Percentiles rank a stretch among this genome's conserved stretches.
These are phyloP conservation scores for Bellardia pandia DNA, from an alignment of 2,888 invertebrate genomes.

Conservation along the genomic window DNA sequence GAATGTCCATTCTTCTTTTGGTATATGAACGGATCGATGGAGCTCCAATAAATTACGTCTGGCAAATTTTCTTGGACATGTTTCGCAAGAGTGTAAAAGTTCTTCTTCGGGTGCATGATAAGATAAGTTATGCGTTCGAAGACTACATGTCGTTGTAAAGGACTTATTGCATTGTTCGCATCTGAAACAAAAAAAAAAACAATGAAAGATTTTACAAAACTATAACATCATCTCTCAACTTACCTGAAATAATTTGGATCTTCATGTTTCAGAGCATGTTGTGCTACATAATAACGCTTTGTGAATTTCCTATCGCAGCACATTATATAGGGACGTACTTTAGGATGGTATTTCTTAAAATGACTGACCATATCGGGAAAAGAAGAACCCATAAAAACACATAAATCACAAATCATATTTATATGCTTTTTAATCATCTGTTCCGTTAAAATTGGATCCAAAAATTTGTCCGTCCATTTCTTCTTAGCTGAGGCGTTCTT, in stretches of 20 bases:
- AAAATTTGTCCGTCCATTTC: constrained; percentile 74
- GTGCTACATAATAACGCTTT: constrained; percentile 81
- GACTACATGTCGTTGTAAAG: constrained; percentile 76
- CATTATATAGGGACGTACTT: constrained; percentile 79
- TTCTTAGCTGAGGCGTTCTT: constrained; percentile 39
- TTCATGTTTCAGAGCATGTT: constrained; percentile 82
- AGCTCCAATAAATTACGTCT: constrained; percentile 81
- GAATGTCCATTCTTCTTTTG: constrained; percentile 78
- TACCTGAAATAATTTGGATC: constrained; percentile 83
- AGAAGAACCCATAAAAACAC: constrained; percentile 78
- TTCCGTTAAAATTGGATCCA: constrained; percentile 76
- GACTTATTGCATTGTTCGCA: constrained; percentile 76
- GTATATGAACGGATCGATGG: constrained; percentile 78
- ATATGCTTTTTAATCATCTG: constrained; percentile 81
- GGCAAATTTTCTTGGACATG: constrained; percentile 81
- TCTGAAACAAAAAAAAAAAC: constrained; percentile 67
- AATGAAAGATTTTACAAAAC: background rate
- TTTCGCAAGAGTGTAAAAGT: constrained; percentile 80
- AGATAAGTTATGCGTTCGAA: constrained; percentile 80
- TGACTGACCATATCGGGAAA: constrained; percentile 81
- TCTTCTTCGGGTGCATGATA: constrained; percentile 82
- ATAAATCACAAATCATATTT: constrained; percentile 82
- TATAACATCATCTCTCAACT: background rate
- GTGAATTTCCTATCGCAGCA: constrained; percentile 83
- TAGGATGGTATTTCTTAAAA: constrained; percentile 80